Conservation (phyloP, 2,113 vertebrate species). For the Illadopsis cleaveri region DNA sequence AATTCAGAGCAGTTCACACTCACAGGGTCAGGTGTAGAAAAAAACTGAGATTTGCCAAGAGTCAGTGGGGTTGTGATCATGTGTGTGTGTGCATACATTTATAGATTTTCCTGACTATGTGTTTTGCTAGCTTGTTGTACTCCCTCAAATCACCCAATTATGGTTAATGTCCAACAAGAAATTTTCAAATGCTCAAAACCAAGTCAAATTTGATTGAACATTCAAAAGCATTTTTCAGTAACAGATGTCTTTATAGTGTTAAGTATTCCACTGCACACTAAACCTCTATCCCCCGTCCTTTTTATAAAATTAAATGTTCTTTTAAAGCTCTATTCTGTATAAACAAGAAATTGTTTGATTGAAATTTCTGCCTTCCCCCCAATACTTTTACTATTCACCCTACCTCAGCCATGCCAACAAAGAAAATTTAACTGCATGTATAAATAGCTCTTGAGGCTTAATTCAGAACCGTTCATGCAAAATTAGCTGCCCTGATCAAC, state of each 20-base stretch:
- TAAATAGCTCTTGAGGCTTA: neutral
- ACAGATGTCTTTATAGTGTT: neutral
- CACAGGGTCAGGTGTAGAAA: neutral
- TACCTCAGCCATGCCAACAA: neutral
- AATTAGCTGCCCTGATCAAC: neutral
- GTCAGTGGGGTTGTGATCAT: accelerated
- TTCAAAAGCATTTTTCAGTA: neutral
- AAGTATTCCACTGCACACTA: neutral
- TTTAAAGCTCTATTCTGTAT: neutral
- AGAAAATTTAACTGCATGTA: neutral
- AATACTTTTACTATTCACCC: neutral
- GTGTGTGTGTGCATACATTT: neutral
- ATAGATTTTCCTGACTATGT: neutral
- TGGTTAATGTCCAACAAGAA: neutral
- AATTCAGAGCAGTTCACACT: neutral
- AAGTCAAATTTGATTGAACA: neutral
- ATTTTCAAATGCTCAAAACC: neutral
- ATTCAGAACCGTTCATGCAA: neutral
- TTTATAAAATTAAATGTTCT: neutral
- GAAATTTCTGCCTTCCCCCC: neutral
- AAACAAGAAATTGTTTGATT: neutral
- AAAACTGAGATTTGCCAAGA: neutral
- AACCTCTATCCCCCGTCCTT: accelerated
- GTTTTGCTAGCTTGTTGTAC: neutral
- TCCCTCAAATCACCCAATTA: neutral